Conservation (phyloP, 2,888 invertebrate species). For the Sclerodermus sp. region DNA sequence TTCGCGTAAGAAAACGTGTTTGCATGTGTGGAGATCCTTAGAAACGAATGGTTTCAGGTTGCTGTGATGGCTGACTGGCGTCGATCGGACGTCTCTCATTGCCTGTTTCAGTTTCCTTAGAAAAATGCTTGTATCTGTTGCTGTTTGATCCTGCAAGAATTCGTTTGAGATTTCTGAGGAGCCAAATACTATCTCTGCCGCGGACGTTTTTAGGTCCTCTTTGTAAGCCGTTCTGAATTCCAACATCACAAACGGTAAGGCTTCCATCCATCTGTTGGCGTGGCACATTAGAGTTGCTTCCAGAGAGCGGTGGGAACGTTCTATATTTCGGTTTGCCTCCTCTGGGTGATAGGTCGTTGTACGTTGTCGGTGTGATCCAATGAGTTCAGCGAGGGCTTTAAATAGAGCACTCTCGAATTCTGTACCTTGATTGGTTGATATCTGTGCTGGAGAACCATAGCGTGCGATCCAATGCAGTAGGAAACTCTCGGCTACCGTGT, state of each 20-base stretch:
- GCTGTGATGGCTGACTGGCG: constrained; percentile 14
- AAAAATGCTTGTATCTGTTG: constrained; percentile 3
- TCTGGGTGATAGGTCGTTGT: constrained; percentile 49
- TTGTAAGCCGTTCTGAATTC: constrained; percentile 38
- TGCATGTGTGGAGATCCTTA: constrained; percentile 12
- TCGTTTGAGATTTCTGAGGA: constrained; percentile 35
- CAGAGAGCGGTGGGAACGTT: constrained; percentile 51
- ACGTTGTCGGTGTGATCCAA: constrained; percentile 26
- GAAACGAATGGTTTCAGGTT: constrained; percentile 9
- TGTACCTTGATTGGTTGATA: constrained; percentile 47
- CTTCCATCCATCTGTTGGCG: constrained; percentile 29
- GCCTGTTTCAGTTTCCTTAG: constrained; percentile 6
- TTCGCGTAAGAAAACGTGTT: constrained; percentile 12
- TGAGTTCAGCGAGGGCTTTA: constrained; percentile 20
- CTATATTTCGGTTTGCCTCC: constrained; percentile 51
- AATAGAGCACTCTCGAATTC: constrained; percentile 43
- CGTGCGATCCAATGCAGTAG: constrained; percentile 49
- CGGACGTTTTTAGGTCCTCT: constrained; percentile 35
- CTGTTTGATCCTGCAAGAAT: constrained; percentile 16
- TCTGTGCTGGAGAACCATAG: constrained; percentile 47
- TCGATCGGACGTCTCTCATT: constrained; percentile 13
- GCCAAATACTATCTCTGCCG: constrained; percentile 43
- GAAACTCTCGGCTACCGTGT: constrained; percentile 34
- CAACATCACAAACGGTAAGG: constrained; percentile 43
- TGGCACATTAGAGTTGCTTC: constrained; percentile 47